Evolutionary conservation across 2,113 vertebrate species (phyloP).

Genomic region (Rhizomys pruinosus): DNA sequence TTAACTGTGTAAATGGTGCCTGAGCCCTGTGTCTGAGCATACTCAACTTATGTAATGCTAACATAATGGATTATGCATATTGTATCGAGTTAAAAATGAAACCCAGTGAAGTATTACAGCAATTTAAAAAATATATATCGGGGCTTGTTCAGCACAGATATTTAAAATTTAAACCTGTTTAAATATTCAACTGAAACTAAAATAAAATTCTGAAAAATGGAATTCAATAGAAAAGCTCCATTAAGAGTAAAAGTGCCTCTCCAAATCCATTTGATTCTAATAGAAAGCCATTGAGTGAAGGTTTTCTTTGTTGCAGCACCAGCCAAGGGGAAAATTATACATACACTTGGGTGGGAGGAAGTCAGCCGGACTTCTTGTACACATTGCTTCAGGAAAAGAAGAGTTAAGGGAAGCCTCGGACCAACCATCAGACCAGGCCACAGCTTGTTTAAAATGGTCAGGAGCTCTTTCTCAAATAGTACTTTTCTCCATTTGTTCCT

Average conservation of each 20-base stretch:
- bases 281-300: slow-evolving; percentile 79
- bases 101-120: slow-evolving; percentile 88
- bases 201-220: slow-evolving; percentile 85
- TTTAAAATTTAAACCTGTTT: slow-evolving; percentile 90
- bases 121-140: slow-evolving; percentile 87
- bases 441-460: slow-evolving; percentile 5
- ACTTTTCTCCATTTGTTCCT: background rate
- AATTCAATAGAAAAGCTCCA: slow-evolving; percentile 83
- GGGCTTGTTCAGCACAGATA: slow-evolving; percentile 85
- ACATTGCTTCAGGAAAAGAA: slow-evolving; percentile 36
- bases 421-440: background rate
- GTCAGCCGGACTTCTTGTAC: slow-evolving; percentile 31
- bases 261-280: slow-evolving; percentile 82
- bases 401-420: background rate
- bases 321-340: slow-evolving; percentile 77
- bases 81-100: slow-evolving; percentile 88
- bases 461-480: slow-evolving; percentile 38
- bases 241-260: slow-evolving; percentile 82
- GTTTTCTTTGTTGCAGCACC: slow-evolving; percentile 75
- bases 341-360: slow-evolving; percentile 51
- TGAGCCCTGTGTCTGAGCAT: slow-evolving; percentile 73
- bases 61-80: slow-evolving; percentile 89
- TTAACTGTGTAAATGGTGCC: slow-evolving; percentile 51
- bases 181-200: slow-evolving; percentile 88
- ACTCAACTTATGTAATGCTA: slow-evolving; percentile 85